phyloP scores from a whole-genome alignment of 2,888 invertebrate genomes.

The Ectemnius lituratus region DNA sequence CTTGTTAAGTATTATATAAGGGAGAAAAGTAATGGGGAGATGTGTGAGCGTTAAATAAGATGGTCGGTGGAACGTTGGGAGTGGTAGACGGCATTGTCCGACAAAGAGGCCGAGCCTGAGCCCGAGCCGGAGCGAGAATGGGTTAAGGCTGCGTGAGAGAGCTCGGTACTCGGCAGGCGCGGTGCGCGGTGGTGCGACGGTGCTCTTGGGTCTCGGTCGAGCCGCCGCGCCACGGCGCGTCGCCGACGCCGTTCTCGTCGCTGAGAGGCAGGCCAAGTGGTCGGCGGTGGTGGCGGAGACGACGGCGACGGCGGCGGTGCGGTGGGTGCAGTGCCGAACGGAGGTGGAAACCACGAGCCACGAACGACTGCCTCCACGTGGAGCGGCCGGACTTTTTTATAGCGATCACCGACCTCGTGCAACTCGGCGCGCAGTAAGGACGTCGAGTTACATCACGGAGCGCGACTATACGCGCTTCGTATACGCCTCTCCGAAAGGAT shows the following conservation, averaged over 20 bases:
- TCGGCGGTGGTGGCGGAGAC: conserved; percentile 53
- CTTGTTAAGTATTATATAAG: too few relatives aligned
- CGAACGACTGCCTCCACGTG: conserved; percentile 75
- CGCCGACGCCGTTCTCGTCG: conserved; percentile 36
- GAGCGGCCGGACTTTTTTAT: conserved; percentile 78
- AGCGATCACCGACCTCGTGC: conserved; percentile 83
- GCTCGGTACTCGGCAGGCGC: conserved; percentile 65
- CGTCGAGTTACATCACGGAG: conserved; percentile 74
- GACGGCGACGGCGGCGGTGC: too few relatives aligned
- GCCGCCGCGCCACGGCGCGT: neutral
- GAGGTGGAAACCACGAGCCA: conserved; percentile 64
- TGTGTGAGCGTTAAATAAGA: neutral
- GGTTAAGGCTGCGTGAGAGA: conserved; percentile 46
- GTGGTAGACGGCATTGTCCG: neutral
- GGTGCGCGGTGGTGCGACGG: conserved; percentile 6
- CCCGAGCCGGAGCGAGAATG: conserved; percentile 24
- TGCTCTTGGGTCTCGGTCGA: conserved; percentile 29
- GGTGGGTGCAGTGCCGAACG: conserved; percentile 45
- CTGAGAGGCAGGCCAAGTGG: conserved; percentile 67
- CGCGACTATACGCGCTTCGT: neutral
- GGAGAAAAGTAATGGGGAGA: too few relatives aligned
- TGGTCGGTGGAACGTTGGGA: neutral
- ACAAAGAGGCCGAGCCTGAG: neutral
- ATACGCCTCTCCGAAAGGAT: neutral
- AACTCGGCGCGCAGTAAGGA: conserved; percentile 81